Evolutionary conservation across 2,888 invertebrate species (phyloP).

Genomic region (Acanthoscelides obtectus): DNA sequence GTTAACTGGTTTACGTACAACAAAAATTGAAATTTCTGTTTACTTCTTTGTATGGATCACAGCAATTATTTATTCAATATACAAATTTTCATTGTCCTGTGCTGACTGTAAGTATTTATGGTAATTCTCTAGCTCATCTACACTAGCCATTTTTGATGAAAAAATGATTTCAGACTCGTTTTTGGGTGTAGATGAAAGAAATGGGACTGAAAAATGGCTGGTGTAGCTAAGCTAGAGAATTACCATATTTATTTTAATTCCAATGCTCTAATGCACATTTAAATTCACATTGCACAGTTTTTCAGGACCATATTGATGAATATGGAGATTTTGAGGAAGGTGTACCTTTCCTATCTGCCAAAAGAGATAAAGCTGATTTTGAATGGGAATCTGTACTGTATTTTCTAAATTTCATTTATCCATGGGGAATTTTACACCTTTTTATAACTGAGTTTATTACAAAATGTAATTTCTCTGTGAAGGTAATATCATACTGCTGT

Average conservation of each 20-base stretch:
- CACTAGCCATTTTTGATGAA: not conserved
- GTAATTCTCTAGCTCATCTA: not conserved
- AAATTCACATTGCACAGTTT: conserved; percentile 43
- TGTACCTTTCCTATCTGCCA: conserved; percentile 53
- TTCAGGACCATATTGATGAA: conserved; percentile 42
- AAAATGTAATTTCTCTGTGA: conserved; percentile 17
- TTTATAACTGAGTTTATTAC: conserved; percentile 52
- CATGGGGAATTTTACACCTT: conserved; percentile 56
- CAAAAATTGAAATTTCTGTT: conserved; percentile 21
- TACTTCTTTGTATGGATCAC: conserved; percentile 54
- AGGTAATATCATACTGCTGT: conserved; percentile 16
- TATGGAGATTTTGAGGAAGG: conserved; percentile 55
- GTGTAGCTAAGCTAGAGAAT: no score
- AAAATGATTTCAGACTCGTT: no score
- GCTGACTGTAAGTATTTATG: conserved; percentile 27
- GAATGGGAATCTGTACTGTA: conserved; percentile 67
- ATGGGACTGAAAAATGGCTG: no score
- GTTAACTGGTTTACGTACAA: not conserved
- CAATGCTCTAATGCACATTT: no score
- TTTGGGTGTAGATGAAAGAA: no score
- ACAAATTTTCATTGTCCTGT: conserved; percentile 51
- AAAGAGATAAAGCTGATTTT: conserved; percentile 63
- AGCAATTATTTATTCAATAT: conserved; percentile 55
- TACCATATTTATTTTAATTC: conserved; percentile 6
- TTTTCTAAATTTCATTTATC: conserved; percentile 50